These are phyloP conservation scores for Notospermus geniculatus DNA, from an alignment of 1,140 invertebrate species.

Conservation along the genomic window DNA sequence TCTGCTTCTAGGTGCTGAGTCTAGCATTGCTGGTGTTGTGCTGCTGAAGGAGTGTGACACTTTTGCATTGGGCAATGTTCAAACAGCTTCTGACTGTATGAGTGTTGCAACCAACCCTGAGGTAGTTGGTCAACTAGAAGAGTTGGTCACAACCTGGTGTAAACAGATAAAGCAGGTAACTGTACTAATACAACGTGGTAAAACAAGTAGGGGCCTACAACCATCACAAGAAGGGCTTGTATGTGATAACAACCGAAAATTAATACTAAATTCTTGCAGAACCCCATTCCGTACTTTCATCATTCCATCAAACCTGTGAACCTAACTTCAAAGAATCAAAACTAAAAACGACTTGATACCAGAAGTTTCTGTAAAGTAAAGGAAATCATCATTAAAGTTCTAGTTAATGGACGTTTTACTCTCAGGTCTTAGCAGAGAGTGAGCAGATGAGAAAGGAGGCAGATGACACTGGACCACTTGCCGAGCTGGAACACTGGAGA, in stretches of 20 bases:
- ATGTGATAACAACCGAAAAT: too few relatives aligned
- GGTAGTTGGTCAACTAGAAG: constrained; percentile 39
- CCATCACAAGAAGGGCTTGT: constrained; percentile 31
- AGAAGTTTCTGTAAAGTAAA: too few relatives aligned
- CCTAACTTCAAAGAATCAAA: too few relatives aligned
- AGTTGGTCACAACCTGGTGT: constrained; percentile 44
- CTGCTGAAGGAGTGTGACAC: constrained; percentile 31
- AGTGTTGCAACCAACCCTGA: constrained; percentile 38
- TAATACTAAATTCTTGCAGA: too few relatives aligned
- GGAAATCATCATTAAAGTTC: too few relatives aligned
- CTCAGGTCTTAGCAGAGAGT: constrained; percentile 47
- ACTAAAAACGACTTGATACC: too few relatives aligned
- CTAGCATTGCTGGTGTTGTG: constrained; percentile 36
- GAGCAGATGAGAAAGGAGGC: constrained; percentile 81
- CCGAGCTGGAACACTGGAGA: constrained; percentile 95
- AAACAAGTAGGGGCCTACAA: not conserved
- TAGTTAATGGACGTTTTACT: too few relatives aligned
- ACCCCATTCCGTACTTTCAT: too few relatives aligned
- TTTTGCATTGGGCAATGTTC: constrained; percentile 26
- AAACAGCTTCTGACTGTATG: constrained; percentile 33
- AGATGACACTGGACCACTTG: constrained; percentile 84
- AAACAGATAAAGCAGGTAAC: constrained; percentile 50
- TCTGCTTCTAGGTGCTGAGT: constrained; percentile 32
- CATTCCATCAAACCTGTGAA: too few relatives aligned
- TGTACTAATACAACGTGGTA: not conserved